Evolutionary conservation across 2,888 invertebrate species (phyloP), one percentile per base, ranked within the genome.

Genomic region (Cantharis flavilabris): DNA sequence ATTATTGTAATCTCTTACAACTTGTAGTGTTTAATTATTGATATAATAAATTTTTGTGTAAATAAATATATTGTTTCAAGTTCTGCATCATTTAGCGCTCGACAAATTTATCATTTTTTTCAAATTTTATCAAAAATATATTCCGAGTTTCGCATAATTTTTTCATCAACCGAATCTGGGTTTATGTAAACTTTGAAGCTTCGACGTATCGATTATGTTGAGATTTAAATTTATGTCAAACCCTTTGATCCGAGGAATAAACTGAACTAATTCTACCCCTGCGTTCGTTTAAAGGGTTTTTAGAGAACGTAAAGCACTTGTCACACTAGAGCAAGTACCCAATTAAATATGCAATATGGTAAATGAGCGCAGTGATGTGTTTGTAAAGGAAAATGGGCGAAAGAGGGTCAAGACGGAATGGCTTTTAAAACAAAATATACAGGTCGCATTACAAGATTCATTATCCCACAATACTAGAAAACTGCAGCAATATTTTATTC

Each of bases 281-380:
- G 26, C 30, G 67, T 23, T 62, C 23, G 69, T 72, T 75, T 70
- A 69, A 69, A 69, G 72, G 69, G 67, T 67, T 23, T 23, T 26
- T 67, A 30, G 64, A 70, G 70, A 64, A 73, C 33, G 70, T 73
- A 16, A 13, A 71, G 77, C 71, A 71, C 73, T 73, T 72, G 33
- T 75, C 63, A 69, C 77, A 72, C 20, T 72, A 72, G 75, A 75
- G 33, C 70, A 77, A 75, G 77, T 72, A 77, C 63, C 75, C 77
- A 77, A 77, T 77, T 77, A 77, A 77, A 77, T 77, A 77, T 77
- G 77, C 77, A 77, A 69, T 63, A 77, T 64, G 69, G 69, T 72
- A 75, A 75, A 75, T 70, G 75, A 75, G 72, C 72, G 26, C 63
- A 67, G 74, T 69, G 49, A 49, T 49, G 71, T 69, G 69, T 64